Percentiles rank a stretch among this genome's conserved stretches.
These are phyloP conservation scores for Gobio gobio DNA, from an alignment of 2,113 vertebrate species.

Conservation along the genomic window DNA sequence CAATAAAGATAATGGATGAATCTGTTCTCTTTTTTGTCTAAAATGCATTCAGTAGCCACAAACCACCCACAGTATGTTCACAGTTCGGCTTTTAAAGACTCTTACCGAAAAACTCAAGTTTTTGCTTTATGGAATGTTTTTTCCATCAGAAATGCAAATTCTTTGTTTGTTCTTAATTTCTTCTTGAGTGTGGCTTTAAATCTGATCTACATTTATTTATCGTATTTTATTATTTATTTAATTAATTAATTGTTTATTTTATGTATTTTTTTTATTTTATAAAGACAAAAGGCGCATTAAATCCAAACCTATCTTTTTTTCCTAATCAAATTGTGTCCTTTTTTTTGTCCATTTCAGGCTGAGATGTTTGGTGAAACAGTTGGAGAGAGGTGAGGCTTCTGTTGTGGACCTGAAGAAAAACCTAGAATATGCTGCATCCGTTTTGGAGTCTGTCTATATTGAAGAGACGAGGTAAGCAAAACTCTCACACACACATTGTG, in stretches of 20 bases:
- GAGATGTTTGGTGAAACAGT: slow-evolving; percentile 89
- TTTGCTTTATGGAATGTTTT: too few relatives aligned
- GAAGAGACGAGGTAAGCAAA: slow-evolving; percentile 86
- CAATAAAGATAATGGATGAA: slow-evolving; percentile 22
- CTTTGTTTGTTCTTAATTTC: too few relatives aligned
- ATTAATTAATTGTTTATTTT: background rate
- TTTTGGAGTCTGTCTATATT: slow-evolving; percentile 90
- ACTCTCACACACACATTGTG: background rate
- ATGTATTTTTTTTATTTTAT: background rate
- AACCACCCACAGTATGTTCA: background rate
- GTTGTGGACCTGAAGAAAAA: slow-evolving; percentile 93
- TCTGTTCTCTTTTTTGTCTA: slow-evolving; percentile 2
- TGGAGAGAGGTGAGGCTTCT: slow-evolving; percentile 91
- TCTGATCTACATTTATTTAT: background rate
- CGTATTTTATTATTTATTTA: background rate
- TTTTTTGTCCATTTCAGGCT: slow-evolving; percentile 75
- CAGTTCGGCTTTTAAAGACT: background rate
- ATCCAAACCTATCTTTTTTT: background rate
- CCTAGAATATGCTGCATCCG: slow-evolving; percentile 89
- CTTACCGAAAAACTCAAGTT: background rate
- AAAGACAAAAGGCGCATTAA: background rate
- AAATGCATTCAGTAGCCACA: background rate
- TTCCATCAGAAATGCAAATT: background rate
- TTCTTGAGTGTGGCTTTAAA: too few relatives aligned
- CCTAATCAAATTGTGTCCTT: background rate